Evolutionary conservation across 2,113 vertebrate genomes (phyloP), one percentile per base, ranked within the genome.

Genomic region (Marmota flaviventris): DNA sequence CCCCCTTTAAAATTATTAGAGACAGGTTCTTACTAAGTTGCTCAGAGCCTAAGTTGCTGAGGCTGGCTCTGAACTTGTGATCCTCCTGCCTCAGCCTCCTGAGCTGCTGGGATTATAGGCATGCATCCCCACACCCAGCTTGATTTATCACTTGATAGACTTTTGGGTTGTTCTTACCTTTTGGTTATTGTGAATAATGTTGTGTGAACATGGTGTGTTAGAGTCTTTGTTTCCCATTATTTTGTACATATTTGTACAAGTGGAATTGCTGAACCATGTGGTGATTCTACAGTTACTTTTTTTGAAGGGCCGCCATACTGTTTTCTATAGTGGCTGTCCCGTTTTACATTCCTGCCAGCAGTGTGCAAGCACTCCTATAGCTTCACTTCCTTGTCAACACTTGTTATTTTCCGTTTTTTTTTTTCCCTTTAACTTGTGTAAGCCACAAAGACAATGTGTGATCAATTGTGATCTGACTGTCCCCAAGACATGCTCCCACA

Each of bases 101-200:
- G 51, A 53, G 51, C 51, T 17, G 13, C 51, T 53, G 51, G 51
- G 51, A 53, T 53, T 53, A 53, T 14, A 53, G 51, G 13, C 14
- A 14, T 53, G 51, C 51, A 53, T 16, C 51, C 5, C 13, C 14
- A 53, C 14, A 14, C 51, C 13, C 51, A 53, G 51, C 51, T 42
- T 39, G 14, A 1, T 24, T 70, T 18, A 2, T 63, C 29, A 12
- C 20, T 76, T 0, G 0, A 0, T 65, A 42, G 14, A 34, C 48
- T 37, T 85, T 45, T 65, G 34, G 42, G 32, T 70, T 48, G 29
- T 70, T 73, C 72, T 25, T 10, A 10, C 16, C n/a, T 82, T 85
- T 72, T 37, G 58, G 25, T 56, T 51, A 0, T 24, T 42, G 10
- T 42, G 79, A 69, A 11, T 51, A 37, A 37, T 20, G 34, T 8